Base-by-base conservation (phyloP, 2,797 vertebrate species). In the Champsocephalus esox region DNA sequence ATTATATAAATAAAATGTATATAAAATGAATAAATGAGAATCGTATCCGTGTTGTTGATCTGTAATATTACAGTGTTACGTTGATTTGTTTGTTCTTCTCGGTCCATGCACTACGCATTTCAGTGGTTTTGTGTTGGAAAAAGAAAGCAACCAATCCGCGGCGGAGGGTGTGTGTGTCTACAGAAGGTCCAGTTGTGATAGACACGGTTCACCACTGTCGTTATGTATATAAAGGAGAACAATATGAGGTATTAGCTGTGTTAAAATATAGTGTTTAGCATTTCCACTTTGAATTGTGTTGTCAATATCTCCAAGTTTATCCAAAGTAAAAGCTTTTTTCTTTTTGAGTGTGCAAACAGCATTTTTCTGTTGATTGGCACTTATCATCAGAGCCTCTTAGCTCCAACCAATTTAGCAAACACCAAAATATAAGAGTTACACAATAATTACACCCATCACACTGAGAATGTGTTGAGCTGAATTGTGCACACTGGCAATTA, bases 401-500 rank as follows among this genome's bases (percentile, higher is more conserved):
- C 70, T 79, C 60, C 66, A 56, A 71, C 65, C 54, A 24, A 71
- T 85, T 69, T 38, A 66, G 52, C 56, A 43, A 75, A 80, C 60
- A 66, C 48, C 16, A 66, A 79, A 73, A 86, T 68, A 85, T 69
- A 56, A 57, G 52, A 45, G 73, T 74, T 51, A 16, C 43, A 32
- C 79, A 58, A 70, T 68, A 69, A 83, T 79, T 62, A 66, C 63
- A 55, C 61, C 66, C 56, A 32, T 68, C 44, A 58, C 57, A 41
- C 1, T 10, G 66, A 70, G 65, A 61, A 72, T 67, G 73, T 62
- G 51, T 83, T 66, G 11, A 61, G 56, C 56, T 38, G 34, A 54
- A 52, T 65, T 73, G 61, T 60, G 66, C 73, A 59, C 44, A 61
- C 2, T 1, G 62, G 62, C 64, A 79, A 91, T 92, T 89, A 90